These are phyloP conservation scores for Xenopus petersii DNA, from an alignment of 2,797 vertebrate genomes.

Conservation along the genomic window DNA sequence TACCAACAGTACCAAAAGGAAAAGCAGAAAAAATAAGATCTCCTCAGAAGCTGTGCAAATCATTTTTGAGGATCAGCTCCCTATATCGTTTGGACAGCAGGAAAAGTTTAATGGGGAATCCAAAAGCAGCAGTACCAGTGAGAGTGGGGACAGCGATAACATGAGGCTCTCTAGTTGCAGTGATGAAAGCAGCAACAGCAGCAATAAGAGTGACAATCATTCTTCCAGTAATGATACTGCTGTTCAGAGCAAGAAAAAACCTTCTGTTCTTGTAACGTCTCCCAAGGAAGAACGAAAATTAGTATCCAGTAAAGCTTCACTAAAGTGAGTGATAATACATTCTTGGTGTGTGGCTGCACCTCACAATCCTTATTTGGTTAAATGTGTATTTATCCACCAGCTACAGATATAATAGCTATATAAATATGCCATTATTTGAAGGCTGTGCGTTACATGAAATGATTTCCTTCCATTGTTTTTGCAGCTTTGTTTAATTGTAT, in stretches of 20 bases:
- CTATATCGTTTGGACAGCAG: constrained; percentile 71
- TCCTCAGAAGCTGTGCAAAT: constrained; percentile 71
- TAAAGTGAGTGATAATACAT: constrained; percentile 61
- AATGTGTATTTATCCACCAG: no score
- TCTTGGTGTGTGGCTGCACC: no score
- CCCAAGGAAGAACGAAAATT: constrained; percentile 82
- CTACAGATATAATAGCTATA: no score
- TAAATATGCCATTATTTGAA: no score
- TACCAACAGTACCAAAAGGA: constrained; percentile 74
- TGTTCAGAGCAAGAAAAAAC: constrained; percentile 85
- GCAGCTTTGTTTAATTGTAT: no score
- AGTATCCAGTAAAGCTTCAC: constrained; percentile 73
- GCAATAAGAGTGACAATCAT: constrained; percentile 83
- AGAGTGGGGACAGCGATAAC: constrained; percentile 76
- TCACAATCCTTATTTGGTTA: no score
- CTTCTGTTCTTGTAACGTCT: constrained; percentile 74
- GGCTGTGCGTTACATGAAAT: no score
- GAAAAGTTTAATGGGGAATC: constrained; percentile 75
- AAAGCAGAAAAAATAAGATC: constrained; percentile 79
- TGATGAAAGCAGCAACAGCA: constrained; percentile 76
- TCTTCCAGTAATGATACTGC: constrained; percentile 70
- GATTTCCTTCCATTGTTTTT: no score
- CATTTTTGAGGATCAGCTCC: constrained; percentile 77
- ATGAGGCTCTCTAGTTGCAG: constrained; percentile 79
- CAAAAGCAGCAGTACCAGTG: constrained; percentile 76